A percentile compares a stretch with the other conserved stretches of the same genome.
Evolutionary conservation across 2,113 vertebrate genomes (phyloP).

Genomic region (Sebastes fasciatus): DNA sequence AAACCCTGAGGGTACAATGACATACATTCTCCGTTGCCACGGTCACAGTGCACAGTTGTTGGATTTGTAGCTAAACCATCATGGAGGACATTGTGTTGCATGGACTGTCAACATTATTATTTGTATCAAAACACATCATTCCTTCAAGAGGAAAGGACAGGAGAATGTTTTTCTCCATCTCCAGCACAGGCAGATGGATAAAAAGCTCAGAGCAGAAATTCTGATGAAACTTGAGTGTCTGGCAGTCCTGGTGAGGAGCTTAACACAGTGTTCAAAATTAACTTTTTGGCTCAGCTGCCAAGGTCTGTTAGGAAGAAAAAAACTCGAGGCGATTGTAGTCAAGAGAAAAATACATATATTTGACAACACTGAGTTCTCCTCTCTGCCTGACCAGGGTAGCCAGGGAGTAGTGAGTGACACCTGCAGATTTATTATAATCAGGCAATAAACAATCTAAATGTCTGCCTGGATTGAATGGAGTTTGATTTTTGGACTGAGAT

Average conservation of each 20-base stretch:
- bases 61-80: neutral
- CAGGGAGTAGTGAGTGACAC: no score
- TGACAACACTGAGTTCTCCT: no score
- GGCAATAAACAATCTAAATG: no score
- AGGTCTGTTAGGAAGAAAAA: no score
- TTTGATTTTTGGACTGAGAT: no score
- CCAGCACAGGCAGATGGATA: neutral
- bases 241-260: no score
- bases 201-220: conserved; percentile 6
- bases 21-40: conserved; percentile 24
- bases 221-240: conserved; percentile 21
- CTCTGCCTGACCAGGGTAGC: no score
- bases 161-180: neutral
- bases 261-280: neutral
- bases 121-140: conserved; percentile 3
- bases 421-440: no score
- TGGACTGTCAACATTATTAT: conserved; percentile 16
- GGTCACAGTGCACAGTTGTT: neutral
- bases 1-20: neutral
- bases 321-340: no score
- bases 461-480: no score
- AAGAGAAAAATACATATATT: no score
- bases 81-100: conserved; percentile 17
- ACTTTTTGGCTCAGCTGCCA: neutral
- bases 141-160: conserved; percentile 1